These are phyloP conservation scores for Shinisaurus crocodilurus DNA, from an alignment of 2,113 vertebrate species.

Conservation along the genomic window DNA sequence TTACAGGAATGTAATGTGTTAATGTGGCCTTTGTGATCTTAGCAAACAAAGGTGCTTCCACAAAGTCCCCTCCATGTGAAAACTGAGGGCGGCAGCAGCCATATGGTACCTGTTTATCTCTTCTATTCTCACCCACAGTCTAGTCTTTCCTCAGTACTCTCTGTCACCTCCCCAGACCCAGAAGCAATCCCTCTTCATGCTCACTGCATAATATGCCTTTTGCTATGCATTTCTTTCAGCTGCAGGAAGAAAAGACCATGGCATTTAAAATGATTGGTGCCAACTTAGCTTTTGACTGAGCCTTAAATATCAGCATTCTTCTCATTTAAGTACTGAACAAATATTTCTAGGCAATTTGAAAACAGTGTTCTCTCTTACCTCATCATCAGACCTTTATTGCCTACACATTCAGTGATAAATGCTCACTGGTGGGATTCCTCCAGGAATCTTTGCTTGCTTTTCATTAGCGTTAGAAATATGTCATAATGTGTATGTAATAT, in stretches of 20 bases:
- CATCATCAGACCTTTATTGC: not conserved
- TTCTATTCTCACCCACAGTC: not conserved
- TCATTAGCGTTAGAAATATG: not conserved
- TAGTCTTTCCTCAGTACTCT: not conserved
- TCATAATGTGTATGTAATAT: not conserved
- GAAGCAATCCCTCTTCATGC: not conserved
- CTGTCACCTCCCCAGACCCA: not conserved
- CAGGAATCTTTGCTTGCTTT: not conserved
- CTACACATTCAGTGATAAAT: conserved; percentile 13
- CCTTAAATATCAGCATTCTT: not conserved
- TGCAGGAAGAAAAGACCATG: not conserved
- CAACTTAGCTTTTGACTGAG: not conserved
- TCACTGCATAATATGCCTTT: not conserved
- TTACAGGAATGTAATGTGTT: too few relatives aligned
- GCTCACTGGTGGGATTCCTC: not conserved
- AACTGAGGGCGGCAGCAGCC: not conserved
- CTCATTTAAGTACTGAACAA: not conserved
- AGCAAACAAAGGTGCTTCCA: not conserved
- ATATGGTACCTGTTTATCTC: not conserved
- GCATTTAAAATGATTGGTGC: not conserved
- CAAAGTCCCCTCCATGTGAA: not conserved
- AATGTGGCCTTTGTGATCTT: not conserved
- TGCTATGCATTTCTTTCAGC: not conserved
- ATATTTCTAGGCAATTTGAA: conserved; percentile 8
- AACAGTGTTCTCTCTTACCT: not conserved